Base-by-base conservation (phyloP, 2,113 vertebrate species). In the Phycodurus eques region DNA sequence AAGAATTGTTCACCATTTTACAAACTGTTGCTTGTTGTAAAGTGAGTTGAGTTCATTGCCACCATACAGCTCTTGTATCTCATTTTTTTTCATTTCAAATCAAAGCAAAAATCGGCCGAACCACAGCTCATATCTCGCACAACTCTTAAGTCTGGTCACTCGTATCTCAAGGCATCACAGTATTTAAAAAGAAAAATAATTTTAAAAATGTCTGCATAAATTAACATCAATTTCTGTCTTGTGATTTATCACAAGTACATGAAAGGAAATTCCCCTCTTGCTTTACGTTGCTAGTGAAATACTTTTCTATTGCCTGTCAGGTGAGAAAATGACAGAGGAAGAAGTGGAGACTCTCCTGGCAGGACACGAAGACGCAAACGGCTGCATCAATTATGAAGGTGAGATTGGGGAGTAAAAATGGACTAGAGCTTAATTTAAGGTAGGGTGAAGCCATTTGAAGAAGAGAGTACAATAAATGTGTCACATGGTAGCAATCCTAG, bases 311-410 rank as follows among this genome's bases (percentile, higher is more conserved):
- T 31, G 22, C 15, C 8, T 46, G 22, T 66, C 79, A 98, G 96
- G 96, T 31, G 96, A 98, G 92, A 98, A 96, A 90, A 96, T 98
- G 96, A 90, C 94, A 0, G 96, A 97, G 86, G 96, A 98, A 65
- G 96, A 98, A 76, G 96, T 98, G 65, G 96, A 98, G 87, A 94
- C 92, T 31, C 90, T 98, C 66, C 86, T 98, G 85, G 93, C 94
- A 0, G 96, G 96, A 68, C 96, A 98, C 0, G 96, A 98, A 90
- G 95, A 98, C 83, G 94, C 94, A 80, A 97, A 98, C 12, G 96
- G 96, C n/a, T 96, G 94, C 90, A 96, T 98, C 89, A 97, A 97
- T 89, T 98, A 98, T 20, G 96, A 98, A 95, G 96, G 96, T 98
- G 80, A 92, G 90, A 22, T 47, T 12, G 12, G 17, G 31, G 8